Evolutionary conservation across 2,113 vertebrate genomes (phyloP).

Genomic region (Lota lota): DNA sequence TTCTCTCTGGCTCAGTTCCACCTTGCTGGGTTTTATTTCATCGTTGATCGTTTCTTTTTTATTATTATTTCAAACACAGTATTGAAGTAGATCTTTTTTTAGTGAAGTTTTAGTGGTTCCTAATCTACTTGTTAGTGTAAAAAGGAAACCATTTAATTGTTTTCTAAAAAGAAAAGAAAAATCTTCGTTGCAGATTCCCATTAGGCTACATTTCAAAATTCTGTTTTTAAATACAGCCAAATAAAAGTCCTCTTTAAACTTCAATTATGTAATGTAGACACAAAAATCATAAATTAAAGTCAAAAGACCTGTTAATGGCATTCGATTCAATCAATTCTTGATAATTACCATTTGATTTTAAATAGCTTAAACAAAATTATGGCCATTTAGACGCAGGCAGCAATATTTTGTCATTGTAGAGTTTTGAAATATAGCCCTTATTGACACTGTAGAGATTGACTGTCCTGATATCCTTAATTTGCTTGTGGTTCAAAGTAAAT

Average conservation of each 20-base stretch:
- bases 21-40: conserved; percentile 65
- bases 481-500: conserved; percentile 57
- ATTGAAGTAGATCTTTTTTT: conserved; percentile 58
- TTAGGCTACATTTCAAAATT: conserved; percentile 99
- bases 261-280: conserved; percentile 72
- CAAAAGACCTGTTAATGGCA: conserved; percentile 69
- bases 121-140: conserved; percentile 61
- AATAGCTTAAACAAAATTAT: conserved; percentile 82
- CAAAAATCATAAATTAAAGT: conserved; percentile 64
- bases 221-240: conserved; percentile 79
- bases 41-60: conserved; percentile 73
- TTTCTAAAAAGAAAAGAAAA: conserved; percentile 51
- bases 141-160: conserved; percentile 70
- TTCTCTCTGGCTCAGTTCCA: conserved; percentile 45
- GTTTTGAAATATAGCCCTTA: conserved; percentile 99
- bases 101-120: conserved; percentile 61
- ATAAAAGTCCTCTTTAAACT: conserved; percentile 71
- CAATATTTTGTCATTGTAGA: conserved; percentile 81
- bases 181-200: conserved; percentile 97
- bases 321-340: conserved; percentile 65
- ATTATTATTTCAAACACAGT: conserved; percentile 29
- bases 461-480: conserved; percentile 82
- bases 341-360: conserved; percentile 74
- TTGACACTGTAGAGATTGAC: conserved; percentile 91
- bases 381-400: conserved; percentile 71